Evolutionary conservation across 2,888 invertebrate genomes (phyloP), one percentile per base, ranked within the genome.

Genomic region (Acheta domesticus): DNA sequence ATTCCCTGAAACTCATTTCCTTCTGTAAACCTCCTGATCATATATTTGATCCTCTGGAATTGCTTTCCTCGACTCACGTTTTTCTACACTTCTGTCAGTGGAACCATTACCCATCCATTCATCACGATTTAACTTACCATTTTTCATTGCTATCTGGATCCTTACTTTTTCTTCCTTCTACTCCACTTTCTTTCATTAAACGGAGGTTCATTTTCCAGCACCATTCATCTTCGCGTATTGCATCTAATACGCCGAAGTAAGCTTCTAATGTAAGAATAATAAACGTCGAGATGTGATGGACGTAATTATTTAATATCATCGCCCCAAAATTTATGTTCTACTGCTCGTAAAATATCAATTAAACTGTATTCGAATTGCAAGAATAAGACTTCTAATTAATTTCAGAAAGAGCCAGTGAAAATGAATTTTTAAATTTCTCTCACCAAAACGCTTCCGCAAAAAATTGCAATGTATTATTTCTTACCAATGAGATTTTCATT

Each of bases 121-220:
- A 62, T 62, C 62, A 19, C 62, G 62, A 62, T 62, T 62, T 62
- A 19, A 62, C 14, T 62, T 14, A 62, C 62, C 14, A 62, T 62
- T 62, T n/a, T 62, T 62, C 62, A 62, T 19, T 62, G 62, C 62
- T 19, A n/a, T 62, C 62, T n/a, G n/a, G 62, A 19, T 62, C 62
- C n/a, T 62, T 62, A 19, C 62, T 62, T 14, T 62, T 62, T 19
- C 62, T 14, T 19, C n/a, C 62, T 62, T 19, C n/a, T 62, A 62
- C n/a, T 62, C 62, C n/a, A n/a, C 62, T 62, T 62, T 62, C 62
- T 62, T 62, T 62, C 62, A 62, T 62, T 62, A 19, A 62, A 62
- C n/a, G 62, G 16, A 62, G n/a, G 62, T 62, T 62, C 14, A 62
- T 14, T 62, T 62, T n/a, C n/a, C 62, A 14, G 62, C 14, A 12